These are phyloP conservation scores for Epinotia brunnichana DNA, from an alignment of 2,888 invertebrate genomes.

Conservation along the genomic window DNA sequence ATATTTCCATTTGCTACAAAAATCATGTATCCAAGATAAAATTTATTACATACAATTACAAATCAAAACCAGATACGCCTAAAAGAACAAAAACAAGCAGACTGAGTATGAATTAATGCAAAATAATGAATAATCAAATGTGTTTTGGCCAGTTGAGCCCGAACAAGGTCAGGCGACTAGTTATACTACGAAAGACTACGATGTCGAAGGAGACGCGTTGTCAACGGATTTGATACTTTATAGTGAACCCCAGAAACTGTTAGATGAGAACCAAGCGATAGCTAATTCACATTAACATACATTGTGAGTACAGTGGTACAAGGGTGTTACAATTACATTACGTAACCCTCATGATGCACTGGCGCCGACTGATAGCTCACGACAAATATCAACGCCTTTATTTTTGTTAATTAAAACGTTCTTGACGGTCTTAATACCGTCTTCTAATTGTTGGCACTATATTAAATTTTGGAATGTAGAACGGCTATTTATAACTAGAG, in stretches of 20 bases:
- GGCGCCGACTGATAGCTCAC: slow-evolving; percentile 63
- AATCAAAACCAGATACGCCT: slow-evolving; percentile 48
- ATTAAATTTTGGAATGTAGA: slow-evolving; percentile 67
- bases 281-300: slow-evolving; percentile 40
- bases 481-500: slow-evolving; percentile 66
- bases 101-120: slow-evolving; percentile 60
- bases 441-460: slow-evolving; percentile 65
- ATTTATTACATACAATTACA: slow-evolving; percentile 43
- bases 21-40: slow-evolving; percentile 30
- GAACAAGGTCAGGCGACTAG: slow-evolving; percentile 58
- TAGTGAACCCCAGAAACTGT: slow-evolving; percentile 14
- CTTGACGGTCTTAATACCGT: slow-evolving; percentile 57
- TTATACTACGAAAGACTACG: slow-evolving; percentile 51
- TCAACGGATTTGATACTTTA: slow-evolving; percentile 31
- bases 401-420: slow-evolving; percentile 76
- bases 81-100: slow-evolving; percentile 50
- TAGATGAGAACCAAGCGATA: slow-evolving; percentile 40
- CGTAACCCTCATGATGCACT: slow-evolving; percentile 50
- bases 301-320: slow-evolving; percentile 38
- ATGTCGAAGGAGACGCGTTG: slow-evolving; percentile 24
- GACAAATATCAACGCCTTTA: slow-evolving; percentile 47
- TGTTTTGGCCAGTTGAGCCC: slow-evolving; percentile 55
- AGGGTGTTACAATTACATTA: slow-evolving; percentile 43
- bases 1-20: slow-evolving; percentile 30
- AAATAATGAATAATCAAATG: slow-evolving; percentile 68